A percentile compares a stretch with the other conserved stretches of the same genome.
These are phyloP conservation scores for Drosophila picticornis DNA, from an alignment of 2,888 invertebrate genomes.

Conservation along the genomic window DNA sequence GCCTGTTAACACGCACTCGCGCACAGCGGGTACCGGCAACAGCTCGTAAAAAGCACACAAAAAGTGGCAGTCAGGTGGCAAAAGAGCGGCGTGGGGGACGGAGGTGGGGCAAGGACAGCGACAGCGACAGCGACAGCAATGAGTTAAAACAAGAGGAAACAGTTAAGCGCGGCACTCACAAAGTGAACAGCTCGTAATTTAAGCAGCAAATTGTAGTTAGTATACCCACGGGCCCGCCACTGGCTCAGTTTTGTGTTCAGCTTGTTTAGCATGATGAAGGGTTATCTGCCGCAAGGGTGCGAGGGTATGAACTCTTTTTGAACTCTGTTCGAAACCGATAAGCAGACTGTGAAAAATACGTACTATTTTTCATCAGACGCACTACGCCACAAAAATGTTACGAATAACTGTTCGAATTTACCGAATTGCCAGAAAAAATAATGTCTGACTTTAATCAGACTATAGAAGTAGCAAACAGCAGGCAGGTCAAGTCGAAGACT, in stretches of 20 bases:
- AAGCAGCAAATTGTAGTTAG: constrained; percentile 61
- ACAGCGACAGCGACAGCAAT: constrained; percentile 47
- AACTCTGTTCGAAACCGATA: constrained; percentile 33
- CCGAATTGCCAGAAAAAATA: constrained; percentile 19
- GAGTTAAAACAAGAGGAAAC: constrained; percentile 68
- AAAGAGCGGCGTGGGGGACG: constrained; percentile 8
- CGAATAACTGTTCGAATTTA: constrained; percentile 53
- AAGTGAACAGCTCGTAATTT: constrained; percentile 79
- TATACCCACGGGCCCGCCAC: constrained; percentile 26
- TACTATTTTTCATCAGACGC: constrained; percentile 22
- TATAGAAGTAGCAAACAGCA: constrained; percentile 1
- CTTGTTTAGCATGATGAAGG: constrained; percentile 32
- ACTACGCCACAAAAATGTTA: constrained; percentile 34
- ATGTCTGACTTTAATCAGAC: constrained; percentile 41
- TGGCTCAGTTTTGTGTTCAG: constrained; percentile 21
- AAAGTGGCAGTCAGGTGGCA: constrained; percentile 41
- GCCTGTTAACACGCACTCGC: constrained; percentile 82
- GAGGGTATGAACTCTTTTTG: constrained; percentile 31
- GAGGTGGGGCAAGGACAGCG: constrained; percentile 17
- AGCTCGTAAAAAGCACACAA: constrained; percentile 72
- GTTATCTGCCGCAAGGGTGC: constrained; percentile 22
- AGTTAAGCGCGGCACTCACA: constrained; percentile 70
- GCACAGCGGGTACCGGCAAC: constrained; percentile 73
- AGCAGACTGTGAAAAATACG: constrained; percentile 21
- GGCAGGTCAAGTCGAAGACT: constrained; percentile 7